Conservation (phyloP, 2,888 invertebrate species). For the Caradrina clavipalpis region DNA sequence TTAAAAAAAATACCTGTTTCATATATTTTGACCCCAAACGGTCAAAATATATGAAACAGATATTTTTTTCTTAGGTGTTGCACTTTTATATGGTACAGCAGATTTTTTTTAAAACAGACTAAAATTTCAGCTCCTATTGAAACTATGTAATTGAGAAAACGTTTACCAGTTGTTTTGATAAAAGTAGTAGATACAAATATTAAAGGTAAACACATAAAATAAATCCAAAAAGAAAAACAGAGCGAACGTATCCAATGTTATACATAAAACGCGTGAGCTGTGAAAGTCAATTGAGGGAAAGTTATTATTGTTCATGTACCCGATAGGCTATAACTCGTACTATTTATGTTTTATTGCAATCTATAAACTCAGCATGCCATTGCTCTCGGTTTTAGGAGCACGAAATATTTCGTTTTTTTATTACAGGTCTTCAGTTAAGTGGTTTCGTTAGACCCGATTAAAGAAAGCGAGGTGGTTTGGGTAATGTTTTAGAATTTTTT, state of each 20-base stretch:
- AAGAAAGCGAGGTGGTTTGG: neutral
- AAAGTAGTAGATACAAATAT: neutral
- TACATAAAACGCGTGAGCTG: slow-evolving; percentile 48
- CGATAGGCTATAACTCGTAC: slow-evolving; percentile 51
- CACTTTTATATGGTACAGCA: too few species aligned
- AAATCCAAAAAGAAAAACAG: slow-evolving; percentile 21
- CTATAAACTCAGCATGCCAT: slow-evolving; percentile 50
- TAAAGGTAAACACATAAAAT: neutral
- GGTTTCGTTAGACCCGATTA: slow-evolving; percentile 27
- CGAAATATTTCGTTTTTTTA: slow-evolving; percentile 31
- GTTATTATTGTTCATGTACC: slow-evolving; percentile 51
- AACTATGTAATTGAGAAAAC: too few species aligned
- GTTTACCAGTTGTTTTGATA: neutral
- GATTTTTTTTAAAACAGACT: too few species aligned
- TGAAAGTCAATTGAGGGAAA: slow-evolving; percentile 60
- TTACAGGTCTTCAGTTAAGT: slow-evolving; percentile 27
- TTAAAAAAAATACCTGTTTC: too few species aligned
- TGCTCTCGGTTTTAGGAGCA: slow-evolving; percentile 27
- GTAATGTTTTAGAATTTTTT: neutral
- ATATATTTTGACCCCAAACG: too few species aligned
- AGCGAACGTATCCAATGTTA: slow-evolving; percentile 9
- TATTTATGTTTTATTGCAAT: slow-evolving; percentile 57
- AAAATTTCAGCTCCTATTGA: too few species aligned
- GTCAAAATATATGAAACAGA: too few species aligned
- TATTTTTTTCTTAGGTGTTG: too few species aligned